Base-by-base conservation (phyloP, 2,888 invertebrate species). In the Cephus pulcher region DNA sequence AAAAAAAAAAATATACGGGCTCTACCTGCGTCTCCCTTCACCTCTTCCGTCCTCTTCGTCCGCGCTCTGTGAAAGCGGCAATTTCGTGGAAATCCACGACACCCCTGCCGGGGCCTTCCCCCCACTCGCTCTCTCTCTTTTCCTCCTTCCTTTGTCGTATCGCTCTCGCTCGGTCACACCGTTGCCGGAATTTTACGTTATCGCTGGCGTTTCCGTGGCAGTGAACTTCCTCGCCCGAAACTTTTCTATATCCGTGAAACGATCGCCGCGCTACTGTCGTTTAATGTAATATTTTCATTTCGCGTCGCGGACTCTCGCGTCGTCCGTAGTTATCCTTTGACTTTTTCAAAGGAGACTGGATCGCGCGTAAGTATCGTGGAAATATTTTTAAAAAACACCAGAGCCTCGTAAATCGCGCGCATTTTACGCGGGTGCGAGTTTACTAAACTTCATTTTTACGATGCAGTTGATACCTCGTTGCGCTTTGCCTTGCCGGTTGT, bases 391-490 rank as follows among this genome's bases (percentile, higher is more conserved):
- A 56, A 23, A 56, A 56, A 56, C 56, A 56, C 23, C 56, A 56
- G 23, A 56, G 56, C 23, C 56, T 23, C 23, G 9, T 56, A 56
- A 23, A 23, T 9, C 56, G 56, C 23, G 69, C 76, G 70, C 74
- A 69, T 30, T 80, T 83, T 75, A 76, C 78, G 69, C 74, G 75
- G 75, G 73, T 77, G 75, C n/a, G 76, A 79, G 80, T 84, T 83
- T 84, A 80, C 78, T 80, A 83, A 85, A 83, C 82, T 82, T 75
- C 74, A n/a, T 80, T 80, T 84, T 83, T 79, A 81, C 74, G 79
- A 76, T 79, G 78, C 84, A 80, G 78, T 84, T 83, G 83, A 79
- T 84, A 81, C 81, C 82, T 84, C 84, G 85, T 87, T 84, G 81
- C 78, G 79, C 78, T 78, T 79, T 79, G 70, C 81, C 81, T 84